Percentiles rank a stretch among this genome's conserved stretches.
Evolutionary conservation across 2,797 vertebrate species (phyloP).

Genomic region (Neostethus bicornis): DNA sequence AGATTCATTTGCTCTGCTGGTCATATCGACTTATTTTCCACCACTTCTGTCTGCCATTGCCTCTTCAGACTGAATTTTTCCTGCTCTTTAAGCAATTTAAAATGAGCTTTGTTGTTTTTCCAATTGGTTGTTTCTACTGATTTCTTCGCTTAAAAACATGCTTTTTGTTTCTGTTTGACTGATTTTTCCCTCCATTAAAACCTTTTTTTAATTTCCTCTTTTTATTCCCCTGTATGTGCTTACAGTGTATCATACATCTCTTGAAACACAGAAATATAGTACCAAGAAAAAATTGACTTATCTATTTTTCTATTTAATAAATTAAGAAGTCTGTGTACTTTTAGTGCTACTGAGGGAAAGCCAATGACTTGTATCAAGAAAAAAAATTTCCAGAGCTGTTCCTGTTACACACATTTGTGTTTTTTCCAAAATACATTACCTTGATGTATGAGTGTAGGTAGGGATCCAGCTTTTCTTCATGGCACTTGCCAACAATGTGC

Average conservation of each 20-base stretch:
- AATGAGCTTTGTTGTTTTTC: constrained; percentile 50
- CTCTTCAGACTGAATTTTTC: constrained; percentile 54
- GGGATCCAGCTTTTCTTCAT: constrained; percentile 91
- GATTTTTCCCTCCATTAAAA: constrained; percentile 44
- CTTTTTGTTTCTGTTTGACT: constrained; percentile 57
- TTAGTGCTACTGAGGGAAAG: constrained; percentile 31
- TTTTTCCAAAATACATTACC: constrained; percentile 82
- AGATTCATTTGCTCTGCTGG: constrained; percentile 48
- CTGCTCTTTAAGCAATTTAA: constrained; percentile 50
- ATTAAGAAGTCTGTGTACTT: constrained; percentile 24
- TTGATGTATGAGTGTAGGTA: constrained; percentile 93
- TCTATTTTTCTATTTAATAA: constrained; percentile 6
- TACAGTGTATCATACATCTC: constrained; percentile 53
- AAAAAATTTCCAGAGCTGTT: no score
- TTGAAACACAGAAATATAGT: constrained; percentile 32
- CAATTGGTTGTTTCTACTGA: constrained; percentile 44
- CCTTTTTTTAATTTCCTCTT: constrained; percentile 20
- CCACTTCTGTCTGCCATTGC: constrained; percentile 50
- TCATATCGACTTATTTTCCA: constrained; percentile 44
- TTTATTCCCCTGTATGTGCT: constrained; percentile 22
- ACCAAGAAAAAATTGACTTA: constrained; percentile 23
- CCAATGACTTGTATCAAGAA: no score
- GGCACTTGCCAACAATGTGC: constrained; percentile 92
- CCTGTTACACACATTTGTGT: not conserved
- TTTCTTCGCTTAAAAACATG: constrained; percentile 40